A percentile compares a stretch with the other conserved stretches of the same genome.
Evolutionary conservation across 2,888 invertebrate species (phyloP).

Genomic region (Stegana nigrithorax): DNA sequence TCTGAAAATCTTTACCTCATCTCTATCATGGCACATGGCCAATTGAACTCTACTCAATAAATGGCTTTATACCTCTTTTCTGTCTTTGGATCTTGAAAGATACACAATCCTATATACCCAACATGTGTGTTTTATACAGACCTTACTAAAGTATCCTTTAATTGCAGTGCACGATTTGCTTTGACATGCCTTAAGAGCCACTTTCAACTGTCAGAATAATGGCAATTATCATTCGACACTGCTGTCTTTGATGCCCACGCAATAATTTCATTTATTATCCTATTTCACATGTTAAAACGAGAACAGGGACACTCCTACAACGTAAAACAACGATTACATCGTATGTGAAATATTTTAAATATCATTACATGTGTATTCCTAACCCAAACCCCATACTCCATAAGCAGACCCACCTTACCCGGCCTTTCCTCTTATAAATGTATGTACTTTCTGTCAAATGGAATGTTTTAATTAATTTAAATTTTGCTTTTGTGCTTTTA

Average conservation of each 20-base stretch:
- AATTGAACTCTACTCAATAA: no score
- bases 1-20: no score
- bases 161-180: neutral
- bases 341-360: conserved; percentile 54
- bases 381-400: conserved; percentile 28
- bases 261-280: conserved; percentile 42
- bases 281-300: conserved; percentile 43
- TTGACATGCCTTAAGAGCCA: neutral
- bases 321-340: conserved; percentile 26
- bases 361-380: conserved; percentile 24
- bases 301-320: conserved; percentile 8
- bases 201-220: neutral
- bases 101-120: no score
- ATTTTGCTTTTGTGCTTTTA: conserved; percentile 6
- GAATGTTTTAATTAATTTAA: conserved; percentile 60
- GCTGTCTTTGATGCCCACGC: conserved; percentile 47
- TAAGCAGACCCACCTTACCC: no score
- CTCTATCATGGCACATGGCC: no score
- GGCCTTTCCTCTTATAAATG: conserved; percentile 56
- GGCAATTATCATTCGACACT: neutral
- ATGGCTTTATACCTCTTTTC: neutral
- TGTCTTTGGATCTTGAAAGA: no score
- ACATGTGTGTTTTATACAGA: no score
- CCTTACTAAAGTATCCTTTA: no score
- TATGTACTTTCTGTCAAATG: conserved; percentile 49